Conservation (phyloP, 2,888 invertebrate genomes). For the Cataglyphis rosenhaueri region DNA sequence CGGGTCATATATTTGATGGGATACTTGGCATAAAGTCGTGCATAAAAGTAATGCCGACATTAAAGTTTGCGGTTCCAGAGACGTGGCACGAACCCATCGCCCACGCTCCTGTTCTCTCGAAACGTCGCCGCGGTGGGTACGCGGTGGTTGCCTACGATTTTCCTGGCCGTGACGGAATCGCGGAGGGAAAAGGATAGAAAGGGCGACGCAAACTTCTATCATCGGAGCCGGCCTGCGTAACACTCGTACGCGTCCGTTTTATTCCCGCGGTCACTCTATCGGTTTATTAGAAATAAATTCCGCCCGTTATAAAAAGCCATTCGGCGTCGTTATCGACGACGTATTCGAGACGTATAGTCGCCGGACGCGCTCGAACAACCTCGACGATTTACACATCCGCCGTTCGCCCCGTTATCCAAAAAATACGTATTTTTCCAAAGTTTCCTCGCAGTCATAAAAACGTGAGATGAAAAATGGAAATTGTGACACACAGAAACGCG, state of each 20-base stretch:
- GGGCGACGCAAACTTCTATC: constrained; percentile 19
- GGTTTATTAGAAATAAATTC: constrained; percentile 52
- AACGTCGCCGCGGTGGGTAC: constrained; percentile 43
- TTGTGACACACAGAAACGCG: neutral
- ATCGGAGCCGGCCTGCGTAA: constrained; percentile 11
- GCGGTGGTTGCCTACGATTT: constrained; percentile 54
- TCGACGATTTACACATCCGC: neutral
- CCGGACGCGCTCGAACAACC: neutral
- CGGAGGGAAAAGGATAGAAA: neutral
- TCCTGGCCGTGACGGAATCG: constrained; percentile 53
- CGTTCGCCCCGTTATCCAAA: neutral
- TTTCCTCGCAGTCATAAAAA: neutral
- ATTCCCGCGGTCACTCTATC: constrained; percentile 41
- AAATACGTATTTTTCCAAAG: neutral
- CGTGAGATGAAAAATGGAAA: neutral
- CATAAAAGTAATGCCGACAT: constrained; percentile 85
- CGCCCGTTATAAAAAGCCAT: constrained; percentile 16
- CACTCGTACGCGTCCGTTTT: constrained; percentile 30
- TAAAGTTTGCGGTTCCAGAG: constrained; percentile 85
- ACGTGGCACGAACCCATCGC: constrained; percentile 77
- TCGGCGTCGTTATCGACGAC: constrained; percentile 42
- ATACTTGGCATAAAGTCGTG: constrained; percentile 85
- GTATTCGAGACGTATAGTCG: constrained; percentile 35
- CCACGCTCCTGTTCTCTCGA: constrained; percentile 47
- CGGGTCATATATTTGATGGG: constrained; percentile 85